Conservation (phyloP, 2,113 vertebrate species). For the Diadophis punctatus region DNA sequence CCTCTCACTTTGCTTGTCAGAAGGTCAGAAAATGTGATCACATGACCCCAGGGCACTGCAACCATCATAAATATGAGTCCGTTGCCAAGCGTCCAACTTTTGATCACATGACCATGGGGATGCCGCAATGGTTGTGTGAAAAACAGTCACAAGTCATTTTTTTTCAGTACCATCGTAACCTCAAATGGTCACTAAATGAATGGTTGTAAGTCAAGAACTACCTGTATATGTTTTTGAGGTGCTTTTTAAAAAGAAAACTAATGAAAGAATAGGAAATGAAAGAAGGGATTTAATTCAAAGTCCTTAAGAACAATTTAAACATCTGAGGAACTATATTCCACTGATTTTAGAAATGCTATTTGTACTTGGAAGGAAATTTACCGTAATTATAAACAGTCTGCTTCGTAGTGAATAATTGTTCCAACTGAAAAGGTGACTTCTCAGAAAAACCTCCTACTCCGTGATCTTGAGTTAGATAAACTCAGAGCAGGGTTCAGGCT, state of each 20-base stretch:
- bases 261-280: neutral
- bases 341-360: neutral
- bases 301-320: neutral
- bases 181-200: neutral
- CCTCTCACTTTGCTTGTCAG: neutral
- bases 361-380: neutral
- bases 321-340: neutral
- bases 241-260: neutral
- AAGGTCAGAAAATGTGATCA: neutral
- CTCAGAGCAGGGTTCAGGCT: neutral
- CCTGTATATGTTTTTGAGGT: neutral
- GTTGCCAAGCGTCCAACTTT: neutral
- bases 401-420: neutral
- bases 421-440: neutral
- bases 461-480: neutral
- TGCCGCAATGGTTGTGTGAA: neutral
- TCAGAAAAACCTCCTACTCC: neutral
- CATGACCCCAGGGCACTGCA: neutral
- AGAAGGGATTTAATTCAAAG: neutral
- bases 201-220: neutral
- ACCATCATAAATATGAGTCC: neutral
- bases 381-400: neutral
- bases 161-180: neutral
- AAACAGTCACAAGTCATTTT: neutral
- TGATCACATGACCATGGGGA: neutral